These are phyloP conservation scores for Podarcis muralis DNA, from an alignment of 2,113 vertebrate genomes.

Conservation along the genomic window DNA sequence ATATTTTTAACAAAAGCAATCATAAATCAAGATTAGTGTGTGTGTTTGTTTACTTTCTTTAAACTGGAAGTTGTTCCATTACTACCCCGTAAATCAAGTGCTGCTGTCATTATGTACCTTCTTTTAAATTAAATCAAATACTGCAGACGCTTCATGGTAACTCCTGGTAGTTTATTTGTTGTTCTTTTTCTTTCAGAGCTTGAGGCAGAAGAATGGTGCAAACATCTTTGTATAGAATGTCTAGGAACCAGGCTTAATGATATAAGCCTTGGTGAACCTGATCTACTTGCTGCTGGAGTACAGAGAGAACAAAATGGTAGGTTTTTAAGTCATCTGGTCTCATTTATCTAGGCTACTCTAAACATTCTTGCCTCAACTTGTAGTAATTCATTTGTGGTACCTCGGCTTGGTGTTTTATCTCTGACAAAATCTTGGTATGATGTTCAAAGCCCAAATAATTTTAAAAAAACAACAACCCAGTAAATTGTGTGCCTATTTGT, in stretches of 20 bases:
- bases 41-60: background rate
- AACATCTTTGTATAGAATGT: conserved; percentile 95
- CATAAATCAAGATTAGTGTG: background rate
- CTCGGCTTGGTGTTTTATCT: background rate
- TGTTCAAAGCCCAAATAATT: too few species aligned
- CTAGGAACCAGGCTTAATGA: conserved; percentile 94
- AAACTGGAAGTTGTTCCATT: background rate
- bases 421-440: background rate
- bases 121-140: background rate
- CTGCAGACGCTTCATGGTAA: background rate
- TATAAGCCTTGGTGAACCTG: conserved; percentile 97
- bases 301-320: conserved; percentile 97
- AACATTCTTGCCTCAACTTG: background rate
- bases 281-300: conserved; percentile 96
- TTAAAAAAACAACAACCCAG: background rate
- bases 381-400: background rate
- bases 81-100: background rate
- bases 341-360: background rate
- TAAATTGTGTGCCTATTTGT: background rate
- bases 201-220: conserved; percentile 99
- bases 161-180: background rate
- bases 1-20: background rate
- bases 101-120: rapidly evolving
- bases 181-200: conserved; percentile 81
- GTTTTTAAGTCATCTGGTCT: conserved; percentile 49